Percentiles rank a stretch among this genome's conserved stretches.
phyloP scores from a whole-genome alignment of 2,888 invertebrate genomes.

The Drosophila nigricruria region DNA sequence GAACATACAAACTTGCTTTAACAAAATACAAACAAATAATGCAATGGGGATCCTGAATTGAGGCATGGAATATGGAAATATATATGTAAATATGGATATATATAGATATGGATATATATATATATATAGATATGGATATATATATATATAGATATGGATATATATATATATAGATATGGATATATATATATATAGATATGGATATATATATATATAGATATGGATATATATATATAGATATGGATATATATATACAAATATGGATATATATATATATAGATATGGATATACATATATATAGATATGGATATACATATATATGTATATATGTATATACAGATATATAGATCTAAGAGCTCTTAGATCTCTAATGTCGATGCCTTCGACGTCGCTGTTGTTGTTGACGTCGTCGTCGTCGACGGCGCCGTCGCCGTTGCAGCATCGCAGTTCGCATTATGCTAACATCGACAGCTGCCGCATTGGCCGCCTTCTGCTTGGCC shows the following conservation, averaged over 20 bases:
- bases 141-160: not conserved
- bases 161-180: not conserved
- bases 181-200: too few relatives aligned
- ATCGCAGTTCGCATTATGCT: not conserved
- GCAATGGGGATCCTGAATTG: not conserved
- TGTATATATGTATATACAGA: too few relatives aligned
- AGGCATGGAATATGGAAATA: not conserved
- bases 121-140: not conserved
- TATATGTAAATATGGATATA: not conserved
- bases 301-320: not conserved
- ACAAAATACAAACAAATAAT: not conserved
- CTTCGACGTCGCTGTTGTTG: too few relatives aligned
- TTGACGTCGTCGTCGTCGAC: not conserved
- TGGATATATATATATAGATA: too few relatives aligned
- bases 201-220: not conserved
- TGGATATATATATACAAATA: too few relatives aligned
- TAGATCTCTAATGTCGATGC: too few relatives aligned
- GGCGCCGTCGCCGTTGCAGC: not conserved
- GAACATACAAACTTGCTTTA: not conserved
- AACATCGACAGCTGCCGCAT: fast-evolving
- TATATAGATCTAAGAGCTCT: too few relatives aligned
- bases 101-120: not conserved
- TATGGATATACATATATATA: not conserved
- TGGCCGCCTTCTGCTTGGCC: slow-evolving; percentile 30
- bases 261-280: not conserved